phyloP scores from a whole-genome alignment of 2,888 invertebrate genomes.

The Azorinus chamasolen region DNA sequence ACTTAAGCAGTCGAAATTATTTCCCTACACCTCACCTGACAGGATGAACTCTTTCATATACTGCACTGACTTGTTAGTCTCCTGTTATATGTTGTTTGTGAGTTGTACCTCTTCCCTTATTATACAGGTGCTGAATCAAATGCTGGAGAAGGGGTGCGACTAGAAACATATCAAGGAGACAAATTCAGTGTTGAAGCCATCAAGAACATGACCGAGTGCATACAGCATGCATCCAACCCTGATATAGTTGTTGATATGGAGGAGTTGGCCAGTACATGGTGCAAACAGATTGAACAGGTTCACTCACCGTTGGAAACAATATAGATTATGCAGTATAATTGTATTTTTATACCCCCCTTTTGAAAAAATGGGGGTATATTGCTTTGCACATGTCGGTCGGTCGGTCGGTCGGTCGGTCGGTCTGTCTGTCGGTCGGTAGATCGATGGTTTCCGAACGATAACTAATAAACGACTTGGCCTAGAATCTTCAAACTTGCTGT shows the following conservation, averaged over 20 bases:
- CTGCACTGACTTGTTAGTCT: no score
- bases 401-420: no score
- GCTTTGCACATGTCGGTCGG: no score
- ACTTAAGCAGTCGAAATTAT: no score
- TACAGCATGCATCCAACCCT: conserved; percentile 88
- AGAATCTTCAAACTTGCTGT: no score
- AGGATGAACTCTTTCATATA: no score
- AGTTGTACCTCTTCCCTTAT: background rate
- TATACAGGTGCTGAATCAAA: conserved; percentile 79
- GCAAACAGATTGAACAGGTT: conserved; percentile 84
- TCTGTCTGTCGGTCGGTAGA: no score
- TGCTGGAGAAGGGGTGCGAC: conserved; percentile 75
- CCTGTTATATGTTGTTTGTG: conserved; percentile 1
- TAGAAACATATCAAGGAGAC: conserved; percentile 70
- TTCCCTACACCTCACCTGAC: no score
- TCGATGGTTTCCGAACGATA: no score
- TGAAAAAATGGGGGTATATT: no score
- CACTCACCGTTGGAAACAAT: background rate
- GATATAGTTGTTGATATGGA: conserved; percentile 88
- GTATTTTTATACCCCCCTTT: no score
- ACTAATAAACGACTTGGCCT: no score
- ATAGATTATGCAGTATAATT: background rate
- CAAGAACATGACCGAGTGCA: conserved; percentile 89
- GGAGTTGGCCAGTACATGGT: conserved; percentile 79
- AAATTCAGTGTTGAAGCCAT: conserved; percentile 70